These are phyloP conservation scores for Erebia epiphron DNA, from an alignment of 2,888 invertebrate species.

Conservation along the genomic window DNA sequence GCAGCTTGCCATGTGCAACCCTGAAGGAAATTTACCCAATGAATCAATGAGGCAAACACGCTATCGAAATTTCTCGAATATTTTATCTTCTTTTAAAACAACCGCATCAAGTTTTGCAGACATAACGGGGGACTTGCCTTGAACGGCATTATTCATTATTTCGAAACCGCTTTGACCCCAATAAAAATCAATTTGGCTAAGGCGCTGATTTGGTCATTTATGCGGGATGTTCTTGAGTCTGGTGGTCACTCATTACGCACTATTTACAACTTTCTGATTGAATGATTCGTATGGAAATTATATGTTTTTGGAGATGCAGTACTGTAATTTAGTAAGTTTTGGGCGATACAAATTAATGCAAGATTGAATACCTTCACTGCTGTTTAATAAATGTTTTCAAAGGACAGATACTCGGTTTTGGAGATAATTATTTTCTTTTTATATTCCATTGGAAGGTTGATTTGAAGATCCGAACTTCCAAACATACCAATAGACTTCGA, in stretches of 20 bases:
- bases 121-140: constrained; percentile 64
- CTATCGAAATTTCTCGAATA: constrained; percentile 59
- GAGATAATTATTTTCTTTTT: background rate
- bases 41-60: constrained; percentile 49
- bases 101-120: constrained; percentile 59
- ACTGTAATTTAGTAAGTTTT: constrained; percentile 1
- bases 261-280: constrained; percentile 25
- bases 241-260: constrained; percentile 29
- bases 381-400: background rate
- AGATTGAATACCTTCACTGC: constrained; percentile 2
- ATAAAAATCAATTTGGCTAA: constrained; percentile 46
- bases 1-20: constrained; percentile 28
- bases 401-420: background rate
- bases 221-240: constrained; percentile 18
- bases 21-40: constrained; percentile 34
- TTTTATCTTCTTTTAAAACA: constrained; percentile 61
- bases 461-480: background rate
- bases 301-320: background rate
- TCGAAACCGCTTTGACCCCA: constrained; percentile 59
- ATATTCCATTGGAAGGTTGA: background rate
- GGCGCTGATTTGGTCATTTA: constrained; percentile 13
- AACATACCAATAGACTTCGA: background rate
- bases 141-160: constrained; percentile 55
- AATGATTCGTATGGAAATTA: constrained; percentile 12
- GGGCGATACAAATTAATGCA: constrained; percentile 3